Base-by-base conservation (phyloP, 2,113 vertebrate genomes). In the Oryzias curvinotus region DNA sequence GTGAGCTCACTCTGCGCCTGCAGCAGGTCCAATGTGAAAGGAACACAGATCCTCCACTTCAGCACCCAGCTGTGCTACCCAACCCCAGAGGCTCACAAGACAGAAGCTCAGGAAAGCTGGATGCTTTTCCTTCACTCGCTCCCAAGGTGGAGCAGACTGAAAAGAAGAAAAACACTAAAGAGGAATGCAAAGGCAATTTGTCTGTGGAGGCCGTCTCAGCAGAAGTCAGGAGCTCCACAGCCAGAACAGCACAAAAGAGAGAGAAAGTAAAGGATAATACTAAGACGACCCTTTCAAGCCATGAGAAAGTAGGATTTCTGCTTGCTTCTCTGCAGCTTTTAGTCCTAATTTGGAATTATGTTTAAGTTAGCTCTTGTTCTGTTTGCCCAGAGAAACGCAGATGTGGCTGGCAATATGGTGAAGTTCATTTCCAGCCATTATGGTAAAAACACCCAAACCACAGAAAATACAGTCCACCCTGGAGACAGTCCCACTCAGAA, bases 361-460 rank as follows among this genome's bases (percentile, higher is more conserved):
- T 8, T 50, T 45, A 41, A 7, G 0, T 53, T 10, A 56, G 48
- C 45, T 5, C 56, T n/a, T 53, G 28, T 36, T 3, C 25, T 53
- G 68, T 15, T 55, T 3, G 1, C 30, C 52, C 57, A 92, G 86
- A 89, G 79, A 70, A 63, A 82, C 48, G 43, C 59, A 17, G 68
- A 65, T n/a, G 50, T 83, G 61, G 43, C 85, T 62, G 77, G 61
- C 15, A 75, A 52, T 58, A 86, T 91, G 85, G 77, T 89, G 70
- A 87, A 88, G 61, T 65, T 71, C 7, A 92, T 92, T 66, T 89
- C 89, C 1, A 89, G 75, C 48, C 86, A 63, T 67, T 90, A 92
- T 17, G 63, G 83, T 41, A 65, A 7, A 7, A 71, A 51, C 23
- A 65, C 54, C 26, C 18, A 65, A 43, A 25, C 64, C 49, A 68